Conservation (phyloP, 1,140 invertebrate genomes). For the Drosophila tani region DNA sequence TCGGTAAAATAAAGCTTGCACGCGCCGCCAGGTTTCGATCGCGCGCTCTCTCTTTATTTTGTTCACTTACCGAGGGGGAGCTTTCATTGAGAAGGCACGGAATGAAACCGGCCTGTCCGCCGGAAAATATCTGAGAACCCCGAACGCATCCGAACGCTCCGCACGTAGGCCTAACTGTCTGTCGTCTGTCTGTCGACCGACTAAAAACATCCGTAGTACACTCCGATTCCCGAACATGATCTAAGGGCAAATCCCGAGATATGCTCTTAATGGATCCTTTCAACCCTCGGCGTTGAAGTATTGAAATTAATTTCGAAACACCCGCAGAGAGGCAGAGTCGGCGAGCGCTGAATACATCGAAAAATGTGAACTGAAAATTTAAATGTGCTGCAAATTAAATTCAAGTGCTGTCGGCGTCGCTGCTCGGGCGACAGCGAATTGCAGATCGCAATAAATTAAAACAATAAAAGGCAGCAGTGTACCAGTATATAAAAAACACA, state of each 20-base stretch:
- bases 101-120: slow-evolving; percentile 67
- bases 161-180: slow-evolving; percentile 59
- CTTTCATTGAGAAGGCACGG: slow-evolving; percentile 60
- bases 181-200: neutral
- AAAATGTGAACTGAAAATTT: slow-evolving; percentile 78
- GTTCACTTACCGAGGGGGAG: slow-evolving; percentile 37
- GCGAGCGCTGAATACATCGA: slow-evolving; percentile 15
- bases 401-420: slow-evolving; percentile 69
- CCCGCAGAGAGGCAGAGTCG: neutral
- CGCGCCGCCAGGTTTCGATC: slow-evolving; percentile 63
- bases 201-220: neutral
- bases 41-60: slow-evolving; percentile 21
- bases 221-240: slow-evolving; percentile 8
- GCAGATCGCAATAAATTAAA: slow-evolving; percentile 83
- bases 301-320: slow-evolving; percentile 50
- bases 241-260: slow-evolving; percentile 16
- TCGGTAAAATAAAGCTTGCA: slow-evolving; percentile 57
- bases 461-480: slow-evolving; percentile 62
- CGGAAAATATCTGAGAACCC: slow-evolving; percentile 67
- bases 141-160: slow-evolving; percentile 75
- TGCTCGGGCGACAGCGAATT: slow-evolving; percentile 71
- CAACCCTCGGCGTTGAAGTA: slow-evolving; percentile 55
- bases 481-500: slow-evolving; percentile 28
- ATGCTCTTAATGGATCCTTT: slow-evolving; percentile 63
- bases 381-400: slow-evolving; percentile 78